A percentile compares a stretch with the other conserved stretches of the same genome.
Evolutionary conservation across 2,888 invertebrate genomes (phyloP).

Genomic region (Schizaphis graminum): DNA sequence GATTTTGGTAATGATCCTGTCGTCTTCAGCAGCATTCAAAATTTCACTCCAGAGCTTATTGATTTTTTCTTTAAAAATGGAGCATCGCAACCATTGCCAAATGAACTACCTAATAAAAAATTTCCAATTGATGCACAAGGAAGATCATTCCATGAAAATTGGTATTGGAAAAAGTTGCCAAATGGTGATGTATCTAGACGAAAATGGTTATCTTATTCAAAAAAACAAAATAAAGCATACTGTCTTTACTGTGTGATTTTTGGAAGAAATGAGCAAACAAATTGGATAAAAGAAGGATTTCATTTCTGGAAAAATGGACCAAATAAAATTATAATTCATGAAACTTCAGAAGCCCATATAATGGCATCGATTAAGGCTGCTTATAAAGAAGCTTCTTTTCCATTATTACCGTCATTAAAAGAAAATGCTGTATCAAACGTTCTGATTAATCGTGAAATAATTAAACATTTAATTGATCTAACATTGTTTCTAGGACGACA

Average conservation of each 20-base stretch:
- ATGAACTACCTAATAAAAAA: slow-evolving; percentile 9
- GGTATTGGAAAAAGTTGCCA: slow-evolving; percentile 1
- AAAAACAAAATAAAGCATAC: background rate
- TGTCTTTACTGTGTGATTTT: slow-evolving; percentile 24
- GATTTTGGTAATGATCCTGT: background rate
- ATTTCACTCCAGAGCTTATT: background rate
- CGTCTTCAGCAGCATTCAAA: background rate
- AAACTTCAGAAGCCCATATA: slow-evolving; percentile 25
- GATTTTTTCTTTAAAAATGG: slow-evolving; percentile 14
- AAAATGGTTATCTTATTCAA: slow-evolving; percentile 35
- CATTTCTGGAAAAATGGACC: background rate
- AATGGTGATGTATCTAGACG: background rate
- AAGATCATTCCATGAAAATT: background rate
- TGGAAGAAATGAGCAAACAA: background rate
- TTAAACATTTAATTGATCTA: background rate
- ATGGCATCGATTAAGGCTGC: slow-evolving; percentile 11
- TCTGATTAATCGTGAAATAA: background rate
- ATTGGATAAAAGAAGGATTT: slow-evolving; percentile 27
- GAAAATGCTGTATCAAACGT: background rate
- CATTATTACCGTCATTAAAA: background rate
- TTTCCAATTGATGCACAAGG: background rate
- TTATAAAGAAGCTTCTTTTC: slow-evolving; percentile 23
- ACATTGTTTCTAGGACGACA: slow-evolving; percentile 18
- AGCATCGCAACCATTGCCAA: background rate
- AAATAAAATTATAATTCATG: background rate